Base-by-base conservation (phyloP, 2,113 vertebrate genomes). In the Halichoerus grypus region DNA sequence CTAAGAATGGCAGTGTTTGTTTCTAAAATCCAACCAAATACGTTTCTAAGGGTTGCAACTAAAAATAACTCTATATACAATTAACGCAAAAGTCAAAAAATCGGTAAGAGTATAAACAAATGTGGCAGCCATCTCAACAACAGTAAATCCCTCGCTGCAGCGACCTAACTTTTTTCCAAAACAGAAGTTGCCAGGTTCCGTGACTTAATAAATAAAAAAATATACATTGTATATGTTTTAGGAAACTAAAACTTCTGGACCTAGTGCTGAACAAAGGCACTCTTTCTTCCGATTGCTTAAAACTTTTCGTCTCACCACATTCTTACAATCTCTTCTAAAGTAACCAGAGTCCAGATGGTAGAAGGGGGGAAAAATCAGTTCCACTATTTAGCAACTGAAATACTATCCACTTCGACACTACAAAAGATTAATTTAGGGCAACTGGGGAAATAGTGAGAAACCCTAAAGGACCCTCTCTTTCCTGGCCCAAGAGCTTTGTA, bases 81-180 rank as follows among this genome's bases (percentile, higher is more conserved):
- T 76, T 5, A 51, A 89, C 26, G 12, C 61, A 39, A 57, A 89
- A 57, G 69, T 69, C 88, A 42, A 91, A 84, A 19, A 88, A 71
- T 55, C 42, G 18, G 49, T 21, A 80, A 26, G 65, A 71, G 59
- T 24, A 91, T 74, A 83, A 96, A 97, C 91, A 91, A 91, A 95
- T 24, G 97, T 6, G 95, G 97, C 97, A 95, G 97, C 92, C 98
- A 95, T 98, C 97, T 97, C 97, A 3, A 16, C 18, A 61, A 21
- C 65, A 49, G 85, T 74, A 49, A 81, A 69, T 14, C 61, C 18
- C 28, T 59, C 28, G n/a, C 94, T 8, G 88, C 71, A 55, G 63
- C 51, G 49, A 76, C 90, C 55, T 5, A 84, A 95, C 92, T 96
- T 95, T 86, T 80, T 63, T 55, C 79, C 74, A 39, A 88, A 89